Percentiles rank a stretch among this genome's conserved stretches.
Conservation (phyloP, 2,888 invertebrate species). For the Lithophane socia region DNA sequence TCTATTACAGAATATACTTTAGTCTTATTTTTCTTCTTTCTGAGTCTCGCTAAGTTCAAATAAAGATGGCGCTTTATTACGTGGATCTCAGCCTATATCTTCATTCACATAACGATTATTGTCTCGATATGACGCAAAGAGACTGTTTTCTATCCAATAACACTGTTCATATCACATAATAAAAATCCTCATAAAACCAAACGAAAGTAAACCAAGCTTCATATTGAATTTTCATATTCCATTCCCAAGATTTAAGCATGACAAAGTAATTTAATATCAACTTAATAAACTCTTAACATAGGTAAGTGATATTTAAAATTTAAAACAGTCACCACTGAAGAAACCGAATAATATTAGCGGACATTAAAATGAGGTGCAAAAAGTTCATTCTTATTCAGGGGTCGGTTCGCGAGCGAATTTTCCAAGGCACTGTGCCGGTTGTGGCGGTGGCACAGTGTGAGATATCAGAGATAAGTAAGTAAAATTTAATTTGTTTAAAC, state of each 20-base stretch:
- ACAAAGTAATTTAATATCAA: constrained; percentile 68
- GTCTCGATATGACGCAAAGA: constrained; percentile 15
- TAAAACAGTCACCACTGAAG: constrained; percentile 64
- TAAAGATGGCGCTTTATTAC: constrained; percentile 9
- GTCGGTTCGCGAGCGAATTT: constrained; percentile 72
- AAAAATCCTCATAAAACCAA: constrained; percentile 33
- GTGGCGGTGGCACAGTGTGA: constrained; percentile 13
- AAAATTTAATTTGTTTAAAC: too few relatives aligned
- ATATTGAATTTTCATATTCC: constrained; percentile 53
- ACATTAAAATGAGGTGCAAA: constrained; percentile 75
- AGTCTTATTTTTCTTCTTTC: background rate
- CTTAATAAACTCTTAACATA: constrained; percentile 66
- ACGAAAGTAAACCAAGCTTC: constrained; percentile 11
- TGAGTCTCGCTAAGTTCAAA: background rate
- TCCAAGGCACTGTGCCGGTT: constrained; percentile 66
- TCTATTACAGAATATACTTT: background rate
- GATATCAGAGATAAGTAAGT: constrained; percentile 37
- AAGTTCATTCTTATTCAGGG: constrained; percentile 83
- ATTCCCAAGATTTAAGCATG: constrained; percentile 45
- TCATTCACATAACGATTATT: constrained; percentile 23
- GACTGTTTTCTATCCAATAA: constrained; percentile 16
- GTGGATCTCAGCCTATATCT: background rate
- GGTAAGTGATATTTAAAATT: constrained; percentile 68
- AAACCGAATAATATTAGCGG: constrained; percentile 73
- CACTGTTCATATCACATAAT: constrained; percentile 15